Percentiles rank a stretch among this genome's conserved stretches.
Conservation (phyloP, 2,113 vertebrate genomes). For the Canis aureus region DNA sequence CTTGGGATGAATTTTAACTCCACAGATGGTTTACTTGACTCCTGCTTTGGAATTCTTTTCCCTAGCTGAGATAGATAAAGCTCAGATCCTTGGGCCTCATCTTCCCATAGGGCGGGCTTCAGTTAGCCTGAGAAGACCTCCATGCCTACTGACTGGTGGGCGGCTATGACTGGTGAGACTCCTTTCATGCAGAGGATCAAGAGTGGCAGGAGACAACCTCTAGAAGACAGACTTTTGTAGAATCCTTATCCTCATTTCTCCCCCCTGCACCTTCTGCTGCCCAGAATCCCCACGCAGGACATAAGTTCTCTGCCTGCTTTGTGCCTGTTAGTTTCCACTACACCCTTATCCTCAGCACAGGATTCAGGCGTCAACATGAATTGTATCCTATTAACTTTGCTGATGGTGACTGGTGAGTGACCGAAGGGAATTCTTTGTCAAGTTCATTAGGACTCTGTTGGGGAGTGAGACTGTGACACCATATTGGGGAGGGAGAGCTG, state of each 20-base stretch:
- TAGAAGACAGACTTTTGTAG: neutral
- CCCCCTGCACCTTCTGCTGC: neutral
- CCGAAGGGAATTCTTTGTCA: neutral
- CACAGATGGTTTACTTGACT: neutral
- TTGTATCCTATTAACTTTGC: neutral
- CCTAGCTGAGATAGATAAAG: neutral
- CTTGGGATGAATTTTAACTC: neutral
- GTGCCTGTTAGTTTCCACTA: neutral
- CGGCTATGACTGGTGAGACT: neutral
- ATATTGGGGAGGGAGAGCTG: neutral
- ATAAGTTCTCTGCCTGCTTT: neutral
- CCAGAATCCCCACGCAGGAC: neutral
- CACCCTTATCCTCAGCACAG: neutral
- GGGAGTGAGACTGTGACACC: neutral
- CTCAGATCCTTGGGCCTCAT: neutral
- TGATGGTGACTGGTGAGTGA: slow-evolving; percentile 43
- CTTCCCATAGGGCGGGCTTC: neutral
- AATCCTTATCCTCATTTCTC: neutral
- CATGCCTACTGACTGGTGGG: accelerated
- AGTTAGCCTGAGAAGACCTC: neutral
- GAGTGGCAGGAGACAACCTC: neutral
- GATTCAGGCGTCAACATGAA: slow-evolving; percentile 6
- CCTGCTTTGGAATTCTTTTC: neutral
- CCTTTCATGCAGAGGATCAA: neutral
- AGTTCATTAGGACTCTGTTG: neutral